phyloP scores from a whole-genome alignment of 2,113 vertebrate genomes.

The Erpornis zantholeuca region DNA sequence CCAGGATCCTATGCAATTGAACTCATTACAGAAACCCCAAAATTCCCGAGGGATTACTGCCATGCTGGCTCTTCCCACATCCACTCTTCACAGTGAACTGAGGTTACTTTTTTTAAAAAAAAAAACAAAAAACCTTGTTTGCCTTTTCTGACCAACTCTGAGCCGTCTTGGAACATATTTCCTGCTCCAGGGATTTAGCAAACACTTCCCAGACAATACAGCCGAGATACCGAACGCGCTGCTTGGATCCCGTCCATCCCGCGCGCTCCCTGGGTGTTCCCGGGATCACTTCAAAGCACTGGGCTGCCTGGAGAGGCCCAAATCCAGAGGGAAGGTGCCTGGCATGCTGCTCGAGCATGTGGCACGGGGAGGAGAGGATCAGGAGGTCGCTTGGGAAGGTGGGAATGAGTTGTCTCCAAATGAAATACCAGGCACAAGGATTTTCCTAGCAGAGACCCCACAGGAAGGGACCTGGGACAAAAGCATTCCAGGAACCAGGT shows the following conservation, averaged over 20 bases:
- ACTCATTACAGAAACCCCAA: neutral
- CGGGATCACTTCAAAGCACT: neutral
- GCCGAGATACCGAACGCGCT: neutral
- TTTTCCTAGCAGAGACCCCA: neutral
- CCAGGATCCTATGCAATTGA: accelerated
- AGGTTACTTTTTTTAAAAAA: neutral
- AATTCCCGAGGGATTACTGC: neutral
- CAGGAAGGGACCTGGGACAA: neutral
- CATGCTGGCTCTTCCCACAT: neutral
- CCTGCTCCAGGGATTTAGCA: neutral
- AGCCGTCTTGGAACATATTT: neutral
- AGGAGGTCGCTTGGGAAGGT: neutral
- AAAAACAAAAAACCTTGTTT: neutral
- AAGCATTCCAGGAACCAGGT: neutral
- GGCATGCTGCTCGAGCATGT: neutral
- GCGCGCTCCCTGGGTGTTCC: neutral
- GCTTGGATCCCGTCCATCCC: neutral
- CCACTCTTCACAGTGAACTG: neutral
- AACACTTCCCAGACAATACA: constrained; percentile 26
- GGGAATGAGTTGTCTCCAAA: accelerated
- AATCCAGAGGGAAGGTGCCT: neutral
- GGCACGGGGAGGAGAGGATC: neutral
- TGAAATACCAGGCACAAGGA: neutral
- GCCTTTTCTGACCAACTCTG: neutral
- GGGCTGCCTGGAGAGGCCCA: neutral